These are phyloP conservation scores for Lepidochitona cinerea DNA, from an alignment of 2,888 invertebrate genomes.

Conservation along the genomic window DNA sequence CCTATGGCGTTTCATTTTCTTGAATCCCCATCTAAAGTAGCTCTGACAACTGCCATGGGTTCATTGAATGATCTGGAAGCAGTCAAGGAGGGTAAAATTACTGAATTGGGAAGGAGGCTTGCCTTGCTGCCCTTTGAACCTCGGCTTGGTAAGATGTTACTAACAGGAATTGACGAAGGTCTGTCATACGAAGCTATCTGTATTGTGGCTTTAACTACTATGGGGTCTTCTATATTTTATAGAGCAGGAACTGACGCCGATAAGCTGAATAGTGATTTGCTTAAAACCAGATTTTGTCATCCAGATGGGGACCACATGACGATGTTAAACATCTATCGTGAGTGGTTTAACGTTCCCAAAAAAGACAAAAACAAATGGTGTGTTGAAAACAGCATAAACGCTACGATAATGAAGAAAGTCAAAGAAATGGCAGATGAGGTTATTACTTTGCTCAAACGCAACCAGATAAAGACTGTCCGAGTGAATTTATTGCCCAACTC, in stretches of 20 bases:
- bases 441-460: slow-evolving; percentile 38
- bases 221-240: slow-evolving; percentile 61
- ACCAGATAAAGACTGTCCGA: slow-evolving; percentile 32
- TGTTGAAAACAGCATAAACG: slow-evolving; percentile 64
- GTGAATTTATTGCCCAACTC: slow-evolving; percentile 23
- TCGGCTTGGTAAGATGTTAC: slow-evolving; percentile 48
- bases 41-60: slow-evolving; percentile 49
- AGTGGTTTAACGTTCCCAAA: slow-evolving; percentile 49
- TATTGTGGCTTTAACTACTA: slow-evolving; percentile 54
- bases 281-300: slow-evolving; percentile 56
- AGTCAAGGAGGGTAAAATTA: slow-evolving; percentile 45
- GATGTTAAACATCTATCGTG: slow-evolving; percentile 51
- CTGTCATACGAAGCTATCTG: slow-evolving; percentile 54
- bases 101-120: slow-evolving; percentile 60
- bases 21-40: slow-evolving; percentile 52
- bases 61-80: slow-evolving; percentile 58
- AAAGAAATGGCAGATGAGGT: slow-evolving; percentile 51
- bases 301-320: slow-evolving; percentile 58
- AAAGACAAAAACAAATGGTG: slow-evolving; percentile 59
- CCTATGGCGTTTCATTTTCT: slow-evolving; percentile 65
- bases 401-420: slow-evolving; percentile 56
- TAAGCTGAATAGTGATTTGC: slow-evolving; percentile 47
- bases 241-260: slow-evolving; percentile 51
- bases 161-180: slow-evolving; percentile 42
- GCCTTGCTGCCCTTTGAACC: slow-evolving; percentile 64